A percentile compares a stretch with the other conserved stretches of the same genome.
phyloP scores from a whole-genome alignment of 2,888 invertebrate genomes.

The Andrena trimmerana region DNA sequence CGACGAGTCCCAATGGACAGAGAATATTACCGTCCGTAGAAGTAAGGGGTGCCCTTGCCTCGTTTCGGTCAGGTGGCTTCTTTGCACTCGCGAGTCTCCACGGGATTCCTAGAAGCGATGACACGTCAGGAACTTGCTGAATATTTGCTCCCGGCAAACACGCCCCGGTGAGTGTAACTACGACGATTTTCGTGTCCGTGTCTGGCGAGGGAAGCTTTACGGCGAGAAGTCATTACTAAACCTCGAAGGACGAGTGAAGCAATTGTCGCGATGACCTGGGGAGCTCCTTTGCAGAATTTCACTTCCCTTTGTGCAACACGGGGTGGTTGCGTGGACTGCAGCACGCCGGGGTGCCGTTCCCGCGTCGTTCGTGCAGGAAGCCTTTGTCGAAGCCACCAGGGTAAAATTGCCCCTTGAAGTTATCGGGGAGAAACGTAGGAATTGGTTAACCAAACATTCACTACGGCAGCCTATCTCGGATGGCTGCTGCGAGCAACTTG shows the following conservation, averaged over 20 bases:
- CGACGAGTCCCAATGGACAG: conserved; percentile 16
- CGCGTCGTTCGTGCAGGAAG: neutral
- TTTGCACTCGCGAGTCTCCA: conserved; percentile 31
- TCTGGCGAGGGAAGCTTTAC: conserved; percentile 58
- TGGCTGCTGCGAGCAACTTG: neutral
- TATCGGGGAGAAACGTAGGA: neutral
- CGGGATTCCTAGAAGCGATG: conserved; percentile 61
- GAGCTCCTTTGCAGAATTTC: conserved; percentile 29
- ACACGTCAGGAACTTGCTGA: conserved; percentile 60
- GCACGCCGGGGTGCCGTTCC: neutral
- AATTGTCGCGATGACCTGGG: conserved; percentile 59
- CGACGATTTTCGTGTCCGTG: conserved; percentile 60
- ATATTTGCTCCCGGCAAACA: conserved; percentile 76
- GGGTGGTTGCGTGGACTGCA: too few relatives aligned
- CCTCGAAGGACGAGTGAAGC: conserved; percentile 66
- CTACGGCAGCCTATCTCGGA: neutral
- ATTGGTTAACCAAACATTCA: conserved; percentile 7
- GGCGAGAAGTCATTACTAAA: conserved; percentile 72
- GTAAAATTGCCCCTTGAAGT: neutral
- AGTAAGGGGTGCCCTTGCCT: neutral
- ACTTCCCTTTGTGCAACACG: neutral
- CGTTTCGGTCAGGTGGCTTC: conserved; percentile 29
- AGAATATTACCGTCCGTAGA: conserved; percentile 14
- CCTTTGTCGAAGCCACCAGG: neutral
- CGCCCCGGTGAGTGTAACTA: conserved; percentile 61